These are phyloP conservation scores for Antedon mediterranea DNA, from an alignment of 53 echinoderm and acorn worm genomes.

Conservation along the genomic window DNA sequence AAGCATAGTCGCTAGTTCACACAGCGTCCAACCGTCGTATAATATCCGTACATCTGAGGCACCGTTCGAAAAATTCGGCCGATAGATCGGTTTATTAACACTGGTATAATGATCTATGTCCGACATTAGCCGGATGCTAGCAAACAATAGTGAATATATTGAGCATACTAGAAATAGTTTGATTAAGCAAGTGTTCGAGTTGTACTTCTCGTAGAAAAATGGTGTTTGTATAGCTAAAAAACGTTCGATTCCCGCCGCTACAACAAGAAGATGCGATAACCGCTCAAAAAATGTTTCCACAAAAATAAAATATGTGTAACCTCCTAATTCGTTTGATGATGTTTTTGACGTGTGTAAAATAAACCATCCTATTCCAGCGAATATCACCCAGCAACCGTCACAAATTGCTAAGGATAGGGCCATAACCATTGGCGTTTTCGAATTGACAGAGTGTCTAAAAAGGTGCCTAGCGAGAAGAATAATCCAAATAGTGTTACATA, in stretches of 20 bases:
- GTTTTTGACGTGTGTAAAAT: background rate
- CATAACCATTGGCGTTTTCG: slow-evolving; percentile 49
- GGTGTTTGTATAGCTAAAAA: slow-evolving; percentile 77
- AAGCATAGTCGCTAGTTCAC: slow-evolving; percentile 41
- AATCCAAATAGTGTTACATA: background rate
- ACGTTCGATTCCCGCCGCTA: slow-evolving; percentile 77
- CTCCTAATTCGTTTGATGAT: slow-evolving; percentile 10
- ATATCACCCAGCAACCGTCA: slow-evolving; percentile 40
- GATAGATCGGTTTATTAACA: background rate
- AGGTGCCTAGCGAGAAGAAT: background rate
- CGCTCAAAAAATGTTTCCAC: slow-evolving; percentile 38
- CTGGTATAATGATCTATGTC: background rate
- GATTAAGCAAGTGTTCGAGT: slow-evolving; percentile 35
- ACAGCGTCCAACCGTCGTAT: slow-evolving; percentile 39
- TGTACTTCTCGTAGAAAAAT: slow-evolving; percentile 71
- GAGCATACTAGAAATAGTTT: slow-evolving; percentile 15
- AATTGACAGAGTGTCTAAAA: slow-evolving; percentile 15
- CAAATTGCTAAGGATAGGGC: slow-evolving; percentile 58
- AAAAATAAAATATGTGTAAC: slow-evolving; percentile 29
- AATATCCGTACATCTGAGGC: slow-evolving; percentile 14
- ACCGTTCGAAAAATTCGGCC: background rate
- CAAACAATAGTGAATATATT: slow-evolving; percentile 29
- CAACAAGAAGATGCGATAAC: slow-evolving; percentile 63
- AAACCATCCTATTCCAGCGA: slow-evolving; percentile 63
- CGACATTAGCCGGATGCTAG: background rate